These are phyloP conservation scores for Sisyra terminalis DNA, from an alignment of 2,888 invertebrate genomes.

Conservation along the genomic window DNA sequence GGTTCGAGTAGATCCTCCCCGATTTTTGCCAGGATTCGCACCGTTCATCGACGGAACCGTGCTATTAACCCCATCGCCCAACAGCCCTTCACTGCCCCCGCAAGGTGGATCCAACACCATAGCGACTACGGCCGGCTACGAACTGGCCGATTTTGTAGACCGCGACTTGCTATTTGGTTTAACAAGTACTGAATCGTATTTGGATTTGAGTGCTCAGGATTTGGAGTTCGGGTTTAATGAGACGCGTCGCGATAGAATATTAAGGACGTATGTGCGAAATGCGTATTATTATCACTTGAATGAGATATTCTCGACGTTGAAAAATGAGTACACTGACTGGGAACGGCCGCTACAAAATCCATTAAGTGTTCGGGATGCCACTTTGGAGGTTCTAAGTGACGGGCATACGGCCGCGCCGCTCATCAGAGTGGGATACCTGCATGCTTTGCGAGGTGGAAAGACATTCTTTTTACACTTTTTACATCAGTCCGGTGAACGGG, in stretches of 20 bases:
- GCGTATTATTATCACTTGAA: constrained; percentile 89
- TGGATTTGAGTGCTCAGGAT: constrained; percentile 67
- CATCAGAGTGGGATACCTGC: constrained; percentile 62
- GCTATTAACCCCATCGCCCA: constrained; percentile 40
- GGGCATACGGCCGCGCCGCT: constrained; percentile 80
- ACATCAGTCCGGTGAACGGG: constrained; percentile 68
- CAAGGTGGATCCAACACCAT: constrained; percentile 27
- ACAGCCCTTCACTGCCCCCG: constrained; percentile 14
- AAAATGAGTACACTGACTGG: constrained; percentile 95
- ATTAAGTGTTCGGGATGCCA: constrained; percentile 68
- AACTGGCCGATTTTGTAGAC: constrained; percentile 66
- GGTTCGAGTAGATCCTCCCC: constrained; percentile 61
- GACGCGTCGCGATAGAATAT: constrained; percentile 67
- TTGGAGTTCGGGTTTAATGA: constrained; percentile 87
- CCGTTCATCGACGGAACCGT: constrained; percentile 88
- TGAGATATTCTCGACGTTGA: constrained; percentile 83
- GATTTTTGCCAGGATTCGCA: constrained; percentile 80
- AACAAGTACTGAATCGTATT: constrained; percentile 66
- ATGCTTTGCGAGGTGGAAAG: constrained; percentile 59
- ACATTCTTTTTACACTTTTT: constrained; percentile 81
- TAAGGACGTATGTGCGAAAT: constrained; percentile 85
- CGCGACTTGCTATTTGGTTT: constrained; percentile 73
- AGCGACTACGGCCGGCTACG: constrained; percentile 56
- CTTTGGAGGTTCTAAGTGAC: constrained; percentile 77
- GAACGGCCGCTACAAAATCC: constrained; percentile 76